Evolutionary conservation across 2,797 vertebrate genomes (phyloP).

Genomic region (Notolabrus celidotus): DNA sequence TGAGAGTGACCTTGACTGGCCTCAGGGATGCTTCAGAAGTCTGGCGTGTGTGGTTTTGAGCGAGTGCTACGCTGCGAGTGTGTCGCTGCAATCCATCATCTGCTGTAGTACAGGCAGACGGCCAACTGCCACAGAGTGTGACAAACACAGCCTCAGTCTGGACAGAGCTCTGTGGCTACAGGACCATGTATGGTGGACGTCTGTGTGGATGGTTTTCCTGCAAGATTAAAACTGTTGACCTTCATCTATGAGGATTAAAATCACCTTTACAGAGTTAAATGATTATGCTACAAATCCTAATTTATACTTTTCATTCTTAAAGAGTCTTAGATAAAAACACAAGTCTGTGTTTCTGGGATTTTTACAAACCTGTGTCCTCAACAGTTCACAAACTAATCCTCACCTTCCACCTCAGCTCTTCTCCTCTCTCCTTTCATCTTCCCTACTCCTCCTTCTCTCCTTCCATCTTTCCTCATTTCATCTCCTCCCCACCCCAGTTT

Average conservation of each 20-base stretch:
- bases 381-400: background rate
- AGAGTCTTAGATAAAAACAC: too few species aligned
- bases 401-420: background rate
- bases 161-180: background rate
- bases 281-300: too few species aligned
- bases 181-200: background rate
- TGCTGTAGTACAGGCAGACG: slow-evolving; percentile 31
- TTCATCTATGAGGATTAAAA: too few species aligned
- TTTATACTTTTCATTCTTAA: too few species aligned
- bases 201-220: too few species aligned
- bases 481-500: slow-evolving; percentile 10
- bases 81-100: slow-evolving; percentile 42
- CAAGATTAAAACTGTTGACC: too few species aligned
- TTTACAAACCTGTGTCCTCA: background rate
- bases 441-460: background rate
- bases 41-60: slow-evolving; percentile 11
- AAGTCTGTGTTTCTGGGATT: too few species aligned
- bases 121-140: slow-evolving; percentile 32
- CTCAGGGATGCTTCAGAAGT: slow-evolving; percentile 3
- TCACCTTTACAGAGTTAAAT: too few species aligned
- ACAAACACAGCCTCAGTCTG: too few species aligned
- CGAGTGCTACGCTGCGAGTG: background rate
- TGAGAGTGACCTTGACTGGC: slow-evolving; percentile 56
- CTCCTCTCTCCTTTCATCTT: background rate
- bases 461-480: slow-evolving; percentile 25